Conservation (phyloP, 92 coral and sea anemone species). For the Paramuricea clavata region DNA sequence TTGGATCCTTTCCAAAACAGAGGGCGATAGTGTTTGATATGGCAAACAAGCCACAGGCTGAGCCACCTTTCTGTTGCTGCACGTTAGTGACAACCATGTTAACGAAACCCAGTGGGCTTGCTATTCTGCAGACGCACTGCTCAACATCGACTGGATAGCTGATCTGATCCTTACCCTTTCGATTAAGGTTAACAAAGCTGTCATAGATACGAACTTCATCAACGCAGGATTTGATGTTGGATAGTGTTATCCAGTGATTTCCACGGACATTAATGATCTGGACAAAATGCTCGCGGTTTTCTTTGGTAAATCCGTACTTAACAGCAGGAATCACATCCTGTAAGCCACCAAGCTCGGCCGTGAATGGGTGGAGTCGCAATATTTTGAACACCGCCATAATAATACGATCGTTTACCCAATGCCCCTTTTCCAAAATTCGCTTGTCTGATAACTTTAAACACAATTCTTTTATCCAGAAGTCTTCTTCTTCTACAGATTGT, state of each 20-base stretch:
- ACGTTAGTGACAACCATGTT: constrained; percentile 5
- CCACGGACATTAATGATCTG: constrained; percentile 38
- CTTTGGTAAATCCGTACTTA: constrained; percentile 46
- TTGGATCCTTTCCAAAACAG: constrained; percentile 44
- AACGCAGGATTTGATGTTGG: constrained; percentile 15
- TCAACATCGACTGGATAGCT: constrained; percentile 71
- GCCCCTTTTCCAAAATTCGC: constrained; percentile 35
- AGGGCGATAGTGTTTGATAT: not conserved
- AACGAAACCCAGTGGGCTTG: constrained; percentile 10
- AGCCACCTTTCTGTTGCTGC: constrained; percentile 35
- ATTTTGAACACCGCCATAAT: constrained; percentile 49
- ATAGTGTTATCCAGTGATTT: constrained; percentile 65
- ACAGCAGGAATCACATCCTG: constrained; percentile 62
- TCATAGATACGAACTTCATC: constrained; percentile 47
- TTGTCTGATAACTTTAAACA: constrained; percentile 53
- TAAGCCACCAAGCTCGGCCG: constrained; percentile 52
- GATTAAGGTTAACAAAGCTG: constrained; percentile 32
- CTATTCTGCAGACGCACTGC: constrained; percentile 45
- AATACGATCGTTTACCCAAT: constrained; percentile 44
- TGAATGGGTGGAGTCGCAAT: constrained; percentile 31
- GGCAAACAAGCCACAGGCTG: constrained; percentile 29
- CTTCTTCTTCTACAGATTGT: not conserved
- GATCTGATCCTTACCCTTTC: constrained; percentile 11
- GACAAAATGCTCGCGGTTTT: not conserved
- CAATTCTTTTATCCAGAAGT: constrained; percentile 20